phyloP scores from a whole-genome alignment of 2,113 vertebrate genomes.

The Uria lomvia region DNA sequence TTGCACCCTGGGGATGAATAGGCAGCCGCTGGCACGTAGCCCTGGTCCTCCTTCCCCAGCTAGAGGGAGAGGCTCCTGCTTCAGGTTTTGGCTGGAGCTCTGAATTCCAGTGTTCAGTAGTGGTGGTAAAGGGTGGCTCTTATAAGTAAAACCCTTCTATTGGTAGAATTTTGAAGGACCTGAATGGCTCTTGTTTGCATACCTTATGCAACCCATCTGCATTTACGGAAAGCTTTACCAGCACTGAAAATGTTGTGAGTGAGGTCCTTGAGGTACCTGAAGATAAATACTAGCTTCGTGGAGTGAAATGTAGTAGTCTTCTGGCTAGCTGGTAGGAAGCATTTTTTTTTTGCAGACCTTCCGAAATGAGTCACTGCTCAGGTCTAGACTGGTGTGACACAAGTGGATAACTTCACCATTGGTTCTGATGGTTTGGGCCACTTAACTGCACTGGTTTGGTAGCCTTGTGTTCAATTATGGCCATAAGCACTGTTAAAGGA shows the following conservation, averaged over 20 bases:
- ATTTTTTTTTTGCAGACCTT: not conserved
- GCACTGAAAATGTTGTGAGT: not conserved
- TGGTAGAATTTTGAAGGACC: not conserved
- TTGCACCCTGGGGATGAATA: not conserved
- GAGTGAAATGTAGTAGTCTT: not conserved
- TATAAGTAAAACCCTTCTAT: not conserved
- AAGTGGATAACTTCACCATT: not conserved
- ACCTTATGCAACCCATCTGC: not conserved
- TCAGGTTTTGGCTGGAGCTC: not conserved
- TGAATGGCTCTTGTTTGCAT: not conserved
- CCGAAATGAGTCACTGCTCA: not conserved
- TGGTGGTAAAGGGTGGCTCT: not conserved
- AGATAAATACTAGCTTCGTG: not conserved
- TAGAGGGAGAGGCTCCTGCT: conserved; percentile 5
- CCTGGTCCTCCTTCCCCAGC: not conserved
- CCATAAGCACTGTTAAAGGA: not conserved
- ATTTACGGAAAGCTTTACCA: rapidly evolving
- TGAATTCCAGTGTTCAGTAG: not conserved
- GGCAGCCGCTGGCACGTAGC: conserved; percentile 3
- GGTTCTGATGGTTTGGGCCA: not conserved
- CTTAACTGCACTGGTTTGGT: not conserved
- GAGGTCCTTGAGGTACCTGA: not conserved
- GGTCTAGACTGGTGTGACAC: not conserved
- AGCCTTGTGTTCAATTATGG: not conserved
- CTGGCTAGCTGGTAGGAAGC: not conserved